Base-by-base conservation (phyloP, 2,797 vertebrate species). In the Psittacula derbiana region DNA sequence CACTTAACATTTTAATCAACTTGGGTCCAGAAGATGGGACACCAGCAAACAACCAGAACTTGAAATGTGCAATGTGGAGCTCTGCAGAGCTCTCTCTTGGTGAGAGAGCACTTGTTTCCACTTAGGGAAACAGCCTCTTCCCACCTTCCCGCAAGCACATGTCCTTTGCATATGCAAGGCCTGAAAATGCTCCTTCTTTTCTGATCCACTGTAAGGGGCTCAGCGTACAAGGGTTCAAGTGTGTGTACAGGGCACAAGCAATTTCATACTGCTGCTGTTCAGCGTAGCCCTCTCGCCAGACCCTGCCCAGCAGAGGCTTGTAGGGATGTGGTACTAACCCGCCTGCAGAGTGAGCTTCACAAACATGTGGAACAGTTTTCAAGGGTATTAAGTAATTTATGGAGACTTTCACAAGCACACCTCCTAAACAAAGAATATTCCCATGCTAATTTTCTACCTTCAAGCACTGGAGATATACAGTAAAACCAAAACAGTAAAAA, bases 31-130 rank as follows among this genome's bases (percentile, higher is more conserved):
- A 89, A 75, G 58, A 64, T 0, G 11, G 1, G 4, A 53, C 55
- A 80, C 58, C 19, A 82, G 84, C 66, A 70, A 76, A 28, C 24
- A 38, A 71, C 41, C 73, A 88, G 64, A 74, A 67, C 52, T 65
- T 43, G n/a, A 75, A 87, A 64, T 1, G 2, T 4, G 16, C 0
- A 0, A n/a, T 4, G 4, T 0, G 3, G 24, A 82, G 44, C 74
- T 44, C 67, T 46, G 75, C 61, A 52, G 60, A 38, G 36, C 5
- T 38, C 36, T 38, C 36, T 38, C 36, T 38, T 38, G 36, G 36
- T 38, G 36, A 38, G 36, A 38, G 36, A 38, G 36, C 36, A 38
- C 36, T 38, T 38, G 36, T 38, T 38, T 38, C 36, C 36, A 16
- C 47, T 6, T 15, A 6, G 4, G 41, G 27, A 11, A 76, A 88